Evolutionary conservation across 2,113 vertebrate genomes (phyloP).

Genomic region (Pleuronectes platessa): DNA sequence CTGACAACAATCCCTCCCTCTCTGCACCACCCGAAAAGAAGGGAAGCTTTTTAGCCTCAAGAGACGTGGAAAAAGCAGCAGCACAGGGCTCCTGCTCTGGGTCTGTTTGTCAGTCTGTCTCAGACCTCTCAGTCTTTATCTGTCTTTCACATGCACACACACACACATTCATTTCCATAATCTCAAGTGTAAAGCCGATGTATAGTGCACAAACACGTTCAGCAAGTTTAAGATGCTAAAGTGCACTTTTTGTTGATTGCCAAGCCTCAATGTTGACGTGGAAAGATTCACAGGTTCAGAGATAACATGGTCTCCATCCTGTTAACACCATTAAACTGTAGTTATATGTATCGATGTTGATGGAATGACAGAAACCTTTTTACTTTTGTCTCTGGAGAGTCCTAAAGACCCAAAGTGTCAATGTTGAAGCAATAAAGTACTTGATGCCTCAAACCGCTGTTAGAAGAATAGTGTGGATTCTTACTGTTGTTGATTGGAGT

Average conservation of each 20-base stretch:
- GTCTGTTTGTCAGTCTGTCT: conserved; percentile 17
- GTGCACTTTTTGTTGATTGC: conserved; percentile 2
- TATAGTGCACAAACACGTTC: conserved; percentile 1
- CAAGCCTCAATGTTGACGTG: conserved; percentile 13
- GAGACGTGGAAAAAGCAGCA: conserved; percentile 51
- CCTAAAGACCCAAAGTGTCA: background rate
- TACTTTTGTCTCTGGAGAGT: too few species aligned
- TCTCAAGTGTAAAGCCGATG: conserved; percentile 21
- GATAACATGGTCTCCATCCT: background rate
- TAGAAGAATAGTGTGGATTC: background rate
- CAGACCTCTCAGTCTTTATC: conserved; percentile 22
- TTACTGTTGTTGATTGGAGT: background rate
- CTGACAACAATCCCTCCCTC: conserved; percentile 78
- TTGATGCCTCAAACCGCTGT: background rate
- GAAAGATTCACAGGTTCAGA: conserved; percentile 1
- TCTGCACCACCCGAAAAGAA: conserved; percentile 57
- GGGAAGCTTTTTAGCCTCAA: conserved; percentile 56
- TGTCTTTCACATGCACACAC: conserved; percentile 29
- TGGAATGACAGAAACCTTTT: background rate
- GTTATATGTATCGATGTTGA: background rate
- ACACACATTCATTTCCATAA: conserved; percentile 45
- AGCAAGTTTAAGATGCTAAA: conserved; percentile 17
- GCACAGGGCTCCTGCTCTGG: background rate
- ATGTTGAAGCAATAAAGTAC: background rate
- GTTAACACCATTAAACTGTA: background rate